phyloP scores from a whole-genome alignment of 2,797 vertebrate species.

The Periparus ater region DNA sequence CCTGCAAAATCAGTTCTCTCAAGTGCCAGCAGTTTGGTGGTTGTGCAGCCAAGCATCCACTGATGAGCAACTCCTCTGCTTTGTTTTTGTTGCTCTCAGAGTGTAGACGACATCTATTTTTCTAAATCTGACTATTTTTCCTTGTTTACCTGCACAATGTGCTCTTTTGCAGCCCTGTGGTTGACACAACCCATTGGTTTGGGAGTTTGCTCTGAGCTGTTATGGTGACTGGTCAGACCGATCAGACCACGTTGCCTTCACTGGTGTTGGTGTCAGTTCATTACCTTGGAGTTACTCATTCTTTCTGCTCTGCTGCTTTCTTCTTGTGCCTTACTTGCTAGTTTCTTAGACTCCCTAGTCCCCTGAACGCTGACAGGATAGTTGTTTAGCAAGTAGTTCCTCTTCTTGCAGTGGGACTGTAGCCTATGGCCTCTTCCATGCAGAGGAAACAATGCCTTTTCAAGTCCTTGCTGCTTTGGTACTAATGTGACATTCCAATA shows the following conservation, averaged over 20 bases:
- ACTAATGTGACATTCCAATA: neutral
- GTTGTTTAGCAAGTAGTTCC: neutral
- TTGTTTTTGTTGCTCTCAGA: neutral
- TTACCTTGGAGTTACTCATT: neutral
- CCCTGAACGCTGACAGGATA: neutral
- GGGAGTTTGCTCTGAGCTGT: neutral
- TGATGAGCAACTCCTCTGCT: neutral
- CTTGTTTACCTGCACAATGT: neutral
- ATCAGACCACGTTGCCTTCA: neutral
- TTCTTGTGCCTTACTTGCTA: neutral
- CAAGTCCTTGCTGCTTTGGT: neutral
- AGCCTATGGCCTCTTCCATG: neutral
- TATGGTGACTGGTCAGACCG: neutral
- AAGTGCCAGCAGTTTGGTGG: neutral
- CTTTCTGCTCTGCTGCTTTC: neutral
- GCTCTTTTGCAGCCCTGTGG: neutral
- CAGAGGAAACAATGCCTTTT: neutral
- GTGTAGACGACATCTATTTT: neutral
- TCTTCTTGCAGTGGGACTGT: neutral
- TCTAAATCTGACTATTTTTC: neutral
- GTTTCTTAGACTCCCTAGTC: neutral
- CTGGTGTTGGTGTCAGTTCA: neutral
- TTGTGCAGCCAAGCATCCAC: neutral
- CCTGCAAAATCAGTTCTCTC: neutral
- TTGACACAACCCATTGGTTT: neutral